Evolutionary conservation across 2,113 vertebrate genomes (phyloP).

Genomic region (Clarias magur): DNA sequence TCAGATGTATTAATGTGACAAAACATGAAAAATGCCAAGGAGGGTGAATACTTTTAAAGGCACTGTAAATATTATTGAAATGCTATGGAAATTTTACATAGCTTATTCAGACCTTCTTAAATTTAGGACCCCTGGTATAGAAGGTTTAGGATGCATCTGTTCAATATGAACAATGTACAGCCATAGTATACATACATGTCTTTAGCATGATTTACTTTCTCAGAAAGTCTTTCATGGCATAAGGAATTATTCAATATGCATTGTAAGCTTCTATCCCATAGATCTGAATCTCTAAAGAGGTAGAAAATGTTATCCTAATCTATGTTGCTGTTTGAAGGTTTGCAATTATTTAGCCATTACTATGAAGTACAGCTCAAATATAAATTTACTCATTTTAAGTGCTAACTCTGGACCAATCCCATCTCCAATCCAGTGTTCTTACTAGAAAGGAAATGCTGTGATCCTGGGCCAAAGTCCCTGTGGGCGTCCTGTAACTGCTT

Average conservation of each 20-base stretch:
- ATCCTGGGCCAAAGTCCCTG: constrained; percentile 95
- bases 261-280: neutral
- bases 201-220: neutral
- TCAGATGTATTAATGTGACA: too few species aligned
- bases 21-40: too few species aligned
- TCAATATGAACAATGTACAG: too few species aligned
- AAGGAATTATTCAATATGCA: neutral
- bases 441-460: constrained; percentile 98
- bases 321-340: neutral
- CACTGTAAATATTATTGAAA: too few species aligned
- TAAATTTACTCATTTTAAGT: neutral
- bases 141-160: too few species aligned
- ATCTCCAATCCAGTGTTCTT: constrained; percentile 61
- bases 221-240: neutral
- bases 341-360: neutral
- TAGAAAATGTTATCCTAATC: neutral
- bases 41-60: too few species aligned
- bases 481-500: constrained; percentile 98
- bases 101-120: too few species aligned
- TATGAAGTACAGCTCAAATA: neutral
- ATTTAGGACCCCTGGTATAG: neutral
- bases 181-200: too few species aligned
- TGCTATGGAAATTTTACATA: too few species aligned
- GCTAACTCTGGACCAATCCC: neutral
- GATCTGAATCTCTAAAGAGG: neutral